phyloP scores from a whole-genome alignment of 2,113 vertebrate species.

The Hippopotamus amphibius region DNA sequence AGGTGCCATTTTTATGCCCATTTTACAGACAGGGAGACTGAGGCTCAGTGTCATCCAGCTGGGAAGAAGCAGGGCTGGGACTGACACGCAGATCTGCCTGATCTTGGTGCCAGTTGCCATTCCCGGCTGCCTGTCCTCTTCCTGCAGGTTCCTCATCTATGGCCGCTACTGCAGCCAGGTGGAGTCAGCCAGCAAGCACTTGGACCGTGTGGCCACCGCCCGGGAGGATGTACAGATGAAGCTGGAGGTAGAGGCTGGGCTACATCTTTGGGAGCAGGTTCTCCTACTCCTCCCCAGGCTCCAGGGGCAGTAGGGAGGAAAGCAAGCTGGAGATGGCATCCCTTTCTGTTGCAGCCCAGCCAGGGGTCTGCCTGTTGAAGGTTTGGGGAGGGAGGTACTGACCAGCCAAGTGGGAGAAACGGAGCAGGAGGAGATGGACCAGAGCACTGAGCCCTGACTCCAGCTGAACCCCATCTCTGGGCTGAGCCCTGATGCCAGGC shows the following conservation, averaged over 20 bases:
- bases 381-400: not conserved
- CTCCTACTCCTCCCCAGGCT: not conserved
- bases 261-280: not conserved
- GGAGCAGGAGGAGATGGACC: not conserved
- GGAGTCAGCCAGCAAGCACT: conserved; percentile 91
- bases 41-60: not conserved
- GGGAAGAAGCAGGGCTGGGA: not conserved
- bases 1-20: not conserved
- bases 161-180: conserved; percentile 96
- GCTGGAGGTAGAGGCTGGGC: conserved; percentile 88
- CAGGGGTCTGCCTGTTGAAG: fast-evolving
- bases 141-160: conserved; percentile 90
- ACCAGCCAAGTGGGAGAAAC: not conserved
- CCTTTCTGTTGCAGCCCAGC: not conserved
- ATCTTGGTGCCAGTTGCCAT: not conserved
- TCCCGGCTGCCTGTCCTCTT: not conserved
- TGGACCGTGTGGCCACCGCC: conserved; percentile 88
- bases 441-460: not conserved
- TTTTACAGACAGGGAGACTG: conserved; percentile 3
- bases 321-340: not conserved
- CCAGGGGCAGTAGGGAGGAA: not conserved
- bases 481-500: not conserved
- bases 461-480: not conserved
- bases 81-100: not conserved
- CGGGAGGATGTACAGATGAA: conserved; percentile 94